Conservation (phyloP, 2,888 invertebrate genomes). For the Coelopa pilipes region DNA sequence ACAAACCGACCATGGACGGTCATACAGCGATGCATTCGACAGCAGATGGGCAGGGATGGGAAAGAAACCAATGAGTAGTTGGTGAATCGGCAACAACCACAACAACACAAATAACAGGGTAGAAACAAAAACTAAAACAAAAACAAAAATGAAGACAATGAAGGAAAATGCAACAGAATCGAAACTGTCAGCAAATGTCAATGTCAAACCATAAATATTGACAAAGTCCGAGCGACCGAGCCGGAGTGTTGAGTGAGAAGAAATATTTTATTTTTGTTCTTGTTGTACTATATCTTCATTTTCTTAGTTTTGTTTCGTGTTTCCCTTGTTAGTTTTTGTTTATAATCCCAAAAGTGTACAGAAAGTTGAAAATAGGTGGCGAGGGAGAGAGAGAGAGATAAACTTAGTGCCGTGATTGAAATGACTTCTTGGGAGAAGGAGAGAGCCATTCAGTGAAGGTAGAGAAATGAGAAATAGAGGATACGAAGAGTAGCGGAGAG, state of each 20-base stretch:
- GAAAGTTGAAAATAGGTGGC: not conserved
- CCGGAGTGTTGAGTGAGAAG: not conserved
- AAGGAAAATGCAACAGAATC: slow-evolving; percentile 29
- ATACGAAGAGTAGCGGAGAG: too few relatives aligned
- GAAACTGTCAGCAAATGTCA: slow-evolving; percentile 55
- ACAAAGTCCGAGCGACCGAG: slow-evolving; percentile 21
- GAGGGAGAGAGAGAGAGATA: not conserved
- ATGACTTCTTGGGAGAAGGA: too few relatives aligned
- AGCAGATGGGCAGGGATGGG: slow-evolving; percentile 26
- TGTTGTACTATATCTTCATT: slow-evolving; percentile 1
- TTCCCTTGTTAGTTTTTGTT: not conserved
- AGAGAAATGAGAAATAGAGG: too few relatives aligned
- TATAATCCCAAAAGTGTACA: not conserved
- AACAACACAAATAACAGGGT: too few relatives aligned
- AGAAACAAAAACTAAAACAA: slow-evolving; percentile 26
- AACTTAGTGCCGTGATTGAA: not conserved
- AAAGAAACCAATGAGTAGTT: slow-evolving; percentile 2
- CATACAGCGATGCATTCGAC: too few relatives aligned
- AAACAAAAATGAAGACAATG: slow-evolving; percentile 32
- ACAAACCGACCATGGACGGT: too few relatives aligned
- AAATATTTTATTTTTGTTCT: slow-evolving; percentile 22
- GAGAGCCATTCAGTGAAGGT: too few relatives aligned
- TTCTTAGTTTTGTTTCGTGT: not conserved
- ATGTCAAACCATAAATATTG: slow-evolving; percentile 54
- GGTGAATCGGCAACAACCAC: too few relatives aligned